A percentile compares a stretch with the other conserved stretches of the same genome.
Conservation (phyloP, 2,888 invertebrate genomes). For the Elgonia sp. region DNA sequence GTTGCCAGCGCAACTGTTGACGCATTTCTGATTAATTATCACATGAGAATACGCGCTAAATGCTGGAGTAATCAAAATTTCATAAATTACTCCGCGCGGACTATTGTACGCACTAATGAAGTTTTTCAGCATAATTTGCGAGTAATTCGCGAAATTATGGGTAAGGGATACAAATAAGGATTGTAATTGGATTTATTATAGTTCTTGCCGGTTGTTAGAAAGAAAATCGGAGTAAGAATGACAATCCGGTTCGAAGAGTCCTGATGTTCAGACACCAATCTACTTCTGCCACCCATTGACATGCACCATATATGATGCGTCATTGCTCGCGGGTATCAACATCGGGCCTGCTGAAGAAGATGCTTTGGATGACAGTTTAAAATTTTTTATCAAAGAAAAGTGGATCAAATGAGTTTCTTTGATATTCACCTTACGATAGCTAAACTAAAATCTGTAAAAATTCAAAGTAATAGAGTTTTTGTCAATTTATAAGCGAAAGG, state of each 20-base stretch:
- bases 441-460: too few species aligned
- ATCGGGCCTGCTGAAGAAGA: slow-evolving; percentile 78
- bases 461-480: too few species aligned
- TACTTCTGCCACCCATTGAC: slow-evolving; percentile 73
- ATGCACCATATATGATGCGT: slow-evolving; percentile 78
- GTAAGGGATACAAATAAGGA: slow-evolving; percentile 31
- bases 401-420: too few species aligned
- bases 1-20: slow-evolving; percentile 52
- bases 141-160: slow-evolving; percentile 15
- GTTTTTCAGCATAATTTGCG: slow-evolving; percentile 41
- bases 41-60: slow-evolving; percentile 29
- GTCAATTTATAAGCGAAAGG: too few species aligned
- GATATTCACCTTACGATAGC: too few species aligned
- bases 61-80: slow-evolving; percentile 61
- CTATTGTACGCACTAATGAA: slow-evolving; percentile 50
- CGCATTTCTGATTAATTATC: slow-evolving; percentile 67
- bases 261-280: slow-evolving; percentile 66
- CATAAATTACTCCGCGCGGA: slow-evolving; percentile 45
- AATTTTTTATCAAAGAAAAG: slow-evolving; percentile 80
- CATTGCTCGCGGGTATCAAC: slow-evolving; percentile 85
- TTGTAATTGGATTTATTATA: slow-evolving; percentile 46
- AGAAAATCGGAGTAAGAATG: slow-evolving; percentile 52
- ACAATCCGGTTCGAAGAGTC: slow-evolving; percentile 66
- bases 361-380: slow-evolving; percentile 83
- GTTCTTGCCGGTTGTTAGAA: slow-evolving; percentile 8